Conservation (phyloP, 2,797 vertebrate species). For the Oceanodroma leucorhoa region DNA sequence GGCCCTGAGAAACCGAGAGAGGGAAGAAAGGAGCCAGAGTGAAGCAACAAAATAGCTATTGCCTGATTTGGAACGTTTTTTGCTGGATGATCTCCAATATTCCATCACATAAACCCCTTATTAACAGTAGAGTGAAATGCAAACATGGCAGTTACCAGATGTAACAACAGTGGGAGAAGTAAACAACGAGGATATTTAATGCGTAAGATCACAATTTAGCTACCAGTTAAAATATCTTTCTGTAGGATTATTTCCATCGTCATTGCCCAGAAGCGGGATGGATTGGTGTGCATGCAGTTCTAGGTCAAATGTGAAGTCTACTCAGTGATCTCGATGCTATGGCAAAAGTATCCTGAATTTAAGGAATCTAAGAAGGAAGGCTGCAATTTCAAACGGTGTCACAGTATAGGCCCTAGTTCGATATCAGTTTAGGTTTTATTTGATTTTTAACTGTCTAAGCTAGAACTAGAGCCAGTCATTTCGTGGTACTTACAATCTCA, state of each 20-base stretch:
- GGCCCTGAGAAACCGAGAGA: background rate
- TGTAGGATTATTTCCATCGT: background rate
- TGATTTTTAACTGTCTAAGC: background rate
- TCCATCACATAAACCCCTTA: slow-evolving; percentile 7
- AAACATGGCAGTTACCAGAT: background rate
- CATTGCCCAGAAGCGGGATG: background rate
- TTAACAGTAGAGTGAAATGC: background rate
- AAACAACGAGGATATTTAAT: background rate
- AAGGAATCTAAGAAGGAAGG: background rate
- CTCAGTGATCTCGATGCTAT: background rate
- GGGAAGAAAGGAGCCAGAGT: background rate
- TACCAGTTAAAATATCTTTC: background rate
- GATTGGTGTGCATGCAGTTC: background rate
- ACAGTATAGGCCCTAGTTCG: background rate
- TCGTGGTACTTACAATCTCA: background rate
- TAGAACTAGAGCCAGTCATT: background rate
- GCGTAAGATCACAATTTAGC: background rate
- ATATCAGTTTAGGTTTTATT: background rate
- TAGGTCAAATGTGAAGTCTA: background rate
- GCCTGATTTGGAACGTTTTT: background rate
- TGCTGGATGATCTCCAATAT: slow-evolving; percentile 6
- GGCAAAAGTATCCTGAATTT: background rate
- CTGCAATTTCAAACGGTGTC: background rate
- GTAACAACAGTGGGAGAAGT: background rate
- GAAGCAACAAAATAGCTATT: background rate